A percentile compares a stretch with the other conserved stretches of the same genome.
Evolutionary conservation across 2,888 invertebrate genomes (phyloP).

Genomic region (Leuctra nigra): DNA sequence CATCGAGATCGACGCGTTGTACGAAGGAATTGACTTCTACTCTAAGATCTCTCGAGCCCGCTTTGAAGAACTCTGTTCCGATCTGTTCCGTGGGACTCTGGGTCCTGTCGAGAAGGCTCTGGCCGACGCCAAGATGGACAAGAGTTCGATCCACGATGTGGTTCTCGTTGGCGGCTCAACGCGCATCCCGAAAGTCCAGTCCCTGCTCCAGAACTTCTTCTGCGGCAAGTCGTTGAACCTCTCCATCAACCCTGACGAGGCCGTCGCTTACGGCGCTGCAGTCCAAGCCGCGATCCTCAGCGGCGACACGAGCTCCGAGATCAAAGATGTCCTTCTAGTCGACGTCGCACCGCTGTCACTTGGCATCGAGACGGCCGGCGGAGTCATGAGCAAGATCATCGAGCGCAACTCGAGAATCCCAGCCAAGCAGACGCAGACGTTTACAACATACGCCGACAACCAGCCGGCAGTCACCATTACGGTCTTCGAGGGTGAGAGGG

Average conservation of each 20-base stretch:
- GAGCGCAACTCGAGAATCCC: constrained; percentile 51
- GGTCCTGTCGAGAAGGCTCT: constrained; percentile 71
- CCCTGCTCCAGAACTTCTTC: constrained; percentile 57
- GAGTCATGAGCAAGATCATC: too few relatives aligned
- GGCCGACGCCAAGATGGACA: too few relatives aligned
- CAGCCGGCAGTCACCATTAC: constrained; percentile 85
- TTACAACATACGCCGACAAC: constrained; percentile 89
- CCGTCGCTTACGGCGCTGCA: constrained; percentile 41
- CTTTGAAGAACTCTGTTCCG: constrained; percentile 68
- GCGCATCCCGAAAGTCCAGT: too few relatives aligned
- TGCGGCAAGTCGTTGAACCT: constrained; percentile 59
- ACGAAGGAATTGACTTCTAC: constrained; percentile 67
- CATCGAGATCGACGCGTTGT: too few relatives aligned
- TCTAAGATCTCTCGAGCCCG: constrained; percentile 66
- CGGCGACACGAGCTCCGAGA: constrained; percentile 49
- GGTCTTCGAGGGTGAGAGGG: constrained; percentile 75
- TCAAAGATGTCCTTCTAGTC: constrained; percentile 65
- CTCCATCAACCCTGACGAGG: constrained; percentile 73
- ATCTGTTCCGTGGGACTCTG: constrained; percentile 64
- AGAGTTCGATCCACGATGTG: too few relatives aligned
- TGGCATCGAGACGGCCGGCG: too few relatives aligned
- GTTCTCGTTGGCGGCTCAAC: constrained; percentile 78
- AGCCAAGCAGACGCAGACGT: too few relatives aligned
- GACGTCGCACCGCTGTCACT: too few relatives aligned
- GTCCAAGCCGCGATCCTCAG: too few relatives aligned